Evolutionary conservation across 37 sponge, comb jelly and placozoan species (phyloP), one percentile per base, ranked within the genome.

Genomic region (Aphrocallistes beatrix): DNA sequence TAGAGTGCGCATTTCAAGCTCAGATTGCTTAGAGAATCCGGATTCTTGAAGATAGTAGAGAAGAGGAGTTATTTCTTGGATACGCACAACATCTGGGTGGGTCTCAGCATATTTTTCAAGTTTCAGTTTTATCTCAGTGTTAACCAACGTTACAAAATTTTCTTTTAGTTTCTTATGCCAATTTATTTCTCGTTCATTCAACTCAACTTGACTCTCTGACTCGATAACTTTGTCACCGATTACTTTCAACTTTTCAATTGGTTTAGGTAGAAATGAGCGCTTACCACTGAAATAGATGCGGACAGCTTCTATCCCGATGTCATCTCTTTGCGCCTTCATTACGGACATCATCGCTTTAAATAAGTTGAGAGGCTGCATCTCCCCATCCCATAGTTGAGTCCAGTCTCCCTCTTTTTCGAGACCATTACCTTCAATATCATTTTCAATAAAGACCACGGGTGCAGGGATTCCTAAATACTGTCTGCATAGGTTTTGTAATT

Each of bases 221-320:
- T 13, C n/a, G 6, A 13, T 30, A 28, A 19, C 34, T 32, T 60
- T 28, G 3, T 13, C 3, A 13, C 75, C 75, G 10, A 30, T 3
- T 1, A 60, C 75, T 3, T 13, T 60, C 75, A 60, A 60, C 3
- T 13, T 13, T 32, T 3, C 17, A 25, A 25, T 28, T 19, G 75
- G 75, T 3, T 60, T 60, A 19, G n/a, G 8, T 8, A 32, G 75
- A 6, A 25, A 25, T 8, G 75, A 28, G 3, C 25, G n/a, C 3
- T 60, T 60, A 3, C 75, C 75, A 13, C 75, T 60, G 75, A 60
- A 60, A 60, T 13, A 60, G 28, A 60, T 60, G n/a, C 75, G 75
- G 25, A 60, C 75, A 60, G 75, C 75, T 30, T 60, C 75, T 60
- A 21, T 19, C 28, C 75, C 75, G 10, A 60, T 60, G n/a, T 60